Base-by-base conservation (phyloP, 2,888 invertebrate species). In the Kuschelorhynchus macadamiae region DNA sequence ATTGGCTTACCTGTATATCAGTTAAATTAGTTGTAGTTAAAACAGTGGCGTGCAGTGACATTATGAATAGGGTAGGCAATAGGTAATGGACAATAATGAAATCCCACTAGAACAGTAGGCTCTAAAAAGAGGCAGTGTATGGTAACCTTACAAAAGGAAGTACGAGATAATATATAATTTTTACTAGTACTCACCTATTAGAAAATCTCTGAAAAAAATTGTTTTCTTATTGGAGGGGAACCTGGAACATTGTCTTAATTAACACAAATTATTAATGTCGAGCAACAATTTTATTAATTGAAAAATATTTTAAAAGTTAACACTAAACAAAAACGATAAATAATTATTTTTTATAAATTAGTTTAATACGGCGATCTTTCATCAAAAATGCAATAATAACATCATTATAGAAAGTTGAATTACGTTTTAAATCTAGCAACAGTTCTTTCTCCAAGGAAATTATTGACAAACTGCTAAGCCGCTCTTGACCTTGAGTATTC, bases 351-450 rank as follows among this genome's bases (percentile, higher is more conserved):
- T 50, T 50, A 21, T 30, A 14, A 50, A 32, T 14, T 50, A 8
- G 14, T 18, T 17, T 32, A 25, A n/a, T n/a, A n/a, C n/a, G n/a
- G n/a, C n/a, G 25, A 7, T 7, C 7, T 25, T 25, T 25, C 25
- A 25, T 25, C 7, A 25, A 25, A 25, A 25, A 25, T 25, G 25
- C 25, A 25, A 5, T 25, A 7, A 25, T 25, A 25, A 25, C 7
- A 25, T 25, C 25, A 25, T 25, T 7, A 25, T n/a, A 50, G 30
- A 50, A 32, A 17, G 14, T 30, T 11, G 4, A 21, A 12, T 21
- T 50, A 32, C 30, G 55, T 39, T 55, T 41, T 5, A 55, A 8
- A 39, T 36, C 55, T 17, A 39, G 55, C 55, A 55, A 55, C 16
- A 55, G 39, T 17, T 55, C 39, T 53, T 39, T 55, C 14, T 55